These are phyloP conservation scores for Anagyrus pseudococci DNA, from an alignment of 2,888 invertebrate genomes.

Conservation along the genomic window DNA sequence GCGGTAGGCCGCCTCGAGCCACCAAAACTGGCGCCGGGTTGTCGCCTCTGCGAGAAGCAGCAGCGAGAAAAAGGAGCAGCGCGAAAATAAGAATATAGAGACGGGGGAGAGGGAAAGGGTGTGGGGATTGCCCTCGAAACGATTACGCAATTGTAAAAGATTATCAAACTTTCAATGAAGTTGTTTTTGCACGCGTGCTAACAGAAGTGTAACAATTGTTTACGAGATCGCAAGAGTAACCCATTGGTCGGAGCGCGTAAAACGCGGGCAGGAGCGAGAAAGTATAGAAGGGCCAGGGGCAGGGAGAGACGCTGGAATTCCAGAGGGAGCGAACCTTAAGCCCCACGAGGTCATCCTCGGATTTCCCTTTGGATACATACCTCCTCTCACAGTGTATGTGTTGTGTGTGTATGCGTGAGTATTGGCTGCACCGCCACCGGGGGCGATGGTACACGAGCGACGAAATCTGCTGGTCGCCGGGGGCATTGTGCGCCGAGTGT, in stretches of 20 bases:
- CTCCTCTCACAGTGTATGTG: not conserved
- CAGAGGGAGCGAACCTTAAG: slow-evolving; percentile 15
- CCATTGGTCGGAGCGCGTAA: too few relatives aligned
- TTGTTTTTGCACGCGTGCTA: too few relatives aligned
- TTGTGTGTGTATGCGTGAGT: too few relatives aligned
- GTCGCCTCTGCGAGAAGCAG: slow-evolving; percentile 42
- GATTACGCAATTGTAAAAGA: too few relatives aligned
- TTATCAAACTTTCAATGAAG: too few relatives aligned
- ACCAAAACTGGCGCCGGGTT: slow-evolving; percentile 56
- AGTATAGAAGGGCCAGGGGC: too few relatives aligned
- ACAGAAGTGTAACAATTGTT: too few relatives aligned
- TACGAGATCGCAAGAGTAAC: too few relatives aligned
- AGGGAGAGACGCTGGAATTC: too few relatives aligned
- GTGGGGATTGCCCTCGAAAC: too few relatives aligned
- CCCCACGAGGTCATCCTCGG: slow-evolving; percentile 32
- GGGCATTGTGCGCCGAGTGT: slow-evolving; percentile 49
- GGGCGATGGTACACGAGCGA: slow-evolving; percentile 40
- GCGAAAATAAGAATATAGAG: not conserved
- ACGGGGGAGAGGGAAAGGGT: slow-evolving; percentile 2
- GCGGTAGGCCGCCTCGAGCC: slow-evolving; percentile 9
- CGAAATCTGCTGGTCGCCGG: slow-evolving; percentile 54
- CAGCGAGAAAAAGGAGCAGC: not conserved
- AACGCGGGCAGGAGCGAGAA: too few relatives aligned
- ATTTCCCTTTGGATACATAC: slow-evolving; percentile 27
- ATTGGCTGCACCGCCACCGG: too few relatives aligned